A percentile compares a stretch with the other conserved stretches of the same genome.
Conservation (phyloP, 2,888 invertebrate species). For the Lissonota sp. region DNA sequence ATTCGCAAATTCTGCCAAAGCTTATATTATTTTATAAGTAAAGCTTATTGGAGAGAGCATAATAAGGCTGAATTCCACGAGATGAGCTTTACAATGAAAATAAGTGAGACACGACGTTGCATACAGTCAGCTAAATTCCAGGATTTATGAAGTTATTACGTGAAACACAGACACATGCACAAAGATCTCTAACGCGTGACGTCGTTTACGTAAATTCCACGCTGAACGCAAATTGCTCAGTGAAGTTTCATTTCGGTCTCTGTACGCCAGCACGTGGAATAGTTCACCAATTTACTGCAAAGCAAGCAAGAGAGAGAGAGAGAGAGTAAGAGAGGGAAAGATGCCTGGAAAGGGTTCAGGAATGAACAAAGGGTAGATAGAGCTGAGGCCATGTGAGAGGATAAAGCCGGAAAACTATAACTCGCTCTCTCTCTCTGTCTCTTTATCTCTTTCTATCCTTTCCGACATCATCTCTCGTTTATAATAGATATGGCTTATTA, state of each 20-base stretch:
- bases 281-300: slow-evolving; percentile 30
- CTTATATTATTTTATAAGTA: not conserved
- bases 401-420: slow-evolving; percentile 11
- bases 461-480: slow-evolving; percentile 11
- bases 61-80: slow-evolving; percentile 15
- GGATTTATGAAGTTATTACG: slow-evolving; percentile 65
- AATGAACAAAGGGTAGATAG: slow-evolving; percentile 46
- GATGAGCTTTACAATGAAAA: slow-evolving; percentile 46
- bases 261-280: slow-evolving; percentile 18
- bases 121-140: slow-evolving; percentile 47
- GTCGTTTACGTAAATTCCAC: slow-evolving; percentile 9
- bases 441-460: slow-evolving; percentile 7
- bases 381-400: slow-evolving; percentile 18
- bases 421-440: slow-evolving; percentile 13
- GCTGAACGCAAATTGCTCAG: slow-evolving; percentile 31
- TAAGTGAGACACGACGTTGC: slow-evolving; percentile 5
- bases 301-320: not conserved
- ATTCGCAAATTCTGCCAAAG: too few relatives aligned
- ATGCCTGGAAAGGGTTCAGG: slow-evolving; percentile 9
- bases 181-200: not conserved
- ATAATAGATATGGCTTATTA: slow-evolving; percentile 49
- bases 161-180: slow-evolving; percentile 29
- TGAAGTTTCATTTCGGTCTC: slow-evolving; percentile 51
- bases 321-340: not conserved
- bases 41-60: slow-evolving; percentile 20